A percentile compares a stretch with the other conserved stretches of the same genome.
These are phyloP conservation scores for Dione vanillae DNA, from an alignment of 2,888 invertebrate genomes.

Conservation along the genomic window DNA sequence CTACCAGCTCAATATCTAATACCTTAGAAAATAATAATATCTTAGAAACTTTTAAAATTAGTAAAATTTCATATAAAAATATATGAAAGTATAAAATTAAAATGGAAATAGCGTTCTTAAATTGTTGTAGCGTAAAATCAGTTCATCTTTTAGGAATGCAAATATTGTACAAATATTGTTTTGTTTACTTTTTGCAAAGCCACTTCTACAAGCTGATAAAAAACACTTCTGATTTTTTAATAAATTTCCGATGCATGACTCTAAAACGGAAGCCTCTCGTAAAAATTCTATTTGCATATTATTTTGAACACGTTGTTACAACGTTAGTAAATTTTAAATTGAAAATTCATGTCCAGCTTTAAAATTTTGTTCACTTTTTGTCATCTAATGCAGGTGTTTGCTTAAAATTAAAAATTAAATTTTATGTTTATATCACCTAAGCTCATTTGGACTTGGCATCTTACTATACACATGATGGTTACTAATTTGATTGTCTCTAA, in stretches of 20 bases:
- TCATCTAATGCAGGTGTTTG: slow-evolving; percentile 5
- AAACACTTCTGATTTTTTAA: slow-evolving; percentile 19
- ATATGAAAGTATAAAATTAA: not conserved
- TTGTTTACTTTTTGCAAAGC: slow-evolving; percentile 1
- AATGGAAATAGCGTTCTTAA: too few species aligned
- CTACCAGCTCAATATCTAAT: too few species aligned
- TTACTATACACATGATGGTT: not conserved
- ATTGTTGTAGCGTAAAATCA: not conserved
- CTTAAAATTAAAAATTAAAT: not conserved
- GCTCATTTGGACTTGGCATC: too few species aligned
- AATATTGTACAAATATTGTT: not conserved
- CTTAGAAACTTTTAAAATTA: too few species aligned
- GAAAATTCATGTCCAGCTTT: slow-evolving; percentile 15
- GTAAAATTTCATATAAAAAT: too few species aligned
- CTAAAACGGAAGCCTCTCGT: slow-evolving; percentile 15
- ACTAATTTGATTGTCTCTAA: not conserved
- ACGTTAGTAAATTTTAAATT: slow-evolving; percentile 18
- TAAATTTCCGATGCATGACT: slow-evolving; percentile 18
- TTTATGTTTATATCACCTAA: not conserved
- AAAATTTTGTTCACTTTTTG: slow-evolving; percentile 14
- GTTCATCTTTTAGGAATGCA: not conserved
- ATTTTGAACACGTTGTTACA: slow-evolving; percentile 13
- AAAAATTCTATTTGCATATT: slow-evolving; percentile 19
- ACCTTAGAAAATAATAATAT: too few species aligned
- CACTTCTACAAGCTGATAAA: not conserved